phyloP scores from a whole-genome alignment of 2,797 vertebrate species.

The Pampus argenteus region DNA sequence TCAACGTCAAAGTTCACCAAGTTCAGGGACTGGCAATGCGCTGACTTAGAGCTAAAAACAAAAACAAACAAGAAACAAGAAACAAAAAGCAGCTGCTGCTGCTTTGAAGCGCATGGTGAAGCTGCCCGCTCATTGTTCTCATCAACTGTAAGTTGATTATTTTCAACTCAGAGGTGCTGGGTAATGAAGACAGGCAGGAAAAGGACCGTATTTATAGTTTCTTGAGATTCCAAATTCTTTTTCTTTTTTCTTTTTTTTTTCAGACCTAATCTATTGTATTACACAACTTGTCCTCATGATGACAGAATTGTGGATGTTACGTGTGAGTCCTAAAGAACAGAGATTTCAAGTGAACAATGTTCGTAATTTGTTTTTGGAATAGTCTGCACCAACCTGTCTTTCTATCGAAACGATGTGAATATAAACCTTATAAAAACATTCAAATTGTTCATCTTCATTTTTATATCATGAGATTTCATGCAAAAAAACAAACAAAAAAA shows the following conservation, averaged over 20 bases:
- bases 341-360: not conserved
- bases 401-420: too few species aligned
- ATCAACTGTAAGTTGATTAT: not conserved
- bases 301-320: not conserved
- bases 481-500: too few species aligned
- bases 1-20: too few species aligned
- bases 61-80: slow-evolving; percentile 1
- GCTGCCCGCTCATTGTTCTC: not conserved
- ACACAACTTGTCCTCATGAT: not conserved
- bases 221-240: too few species aligned
- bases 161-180: not conserved
- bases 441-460: not conserved
- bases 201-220: not conserved
- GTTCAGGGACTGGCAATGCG: not conserved
- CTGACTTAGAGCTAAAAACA: not conserved
- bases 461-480: too few species aligned
- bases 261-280: not conserved
- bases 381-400: not conserved
- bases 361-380: not conserved
- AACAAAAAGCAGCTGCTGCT: not conserved
- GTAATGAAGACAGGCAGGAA: not conserved
- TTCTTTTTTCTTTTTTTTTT: too few species aligned
- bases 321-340: not conserved
- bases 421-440: not conserved
- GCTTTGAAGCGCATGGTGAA: not conserved